Evolutionary conservation across 2,113 vertebrate species (phyloP), one percentile per base, ranked within the genome.

Genomic region (Muscicapa adusta): DNA sequence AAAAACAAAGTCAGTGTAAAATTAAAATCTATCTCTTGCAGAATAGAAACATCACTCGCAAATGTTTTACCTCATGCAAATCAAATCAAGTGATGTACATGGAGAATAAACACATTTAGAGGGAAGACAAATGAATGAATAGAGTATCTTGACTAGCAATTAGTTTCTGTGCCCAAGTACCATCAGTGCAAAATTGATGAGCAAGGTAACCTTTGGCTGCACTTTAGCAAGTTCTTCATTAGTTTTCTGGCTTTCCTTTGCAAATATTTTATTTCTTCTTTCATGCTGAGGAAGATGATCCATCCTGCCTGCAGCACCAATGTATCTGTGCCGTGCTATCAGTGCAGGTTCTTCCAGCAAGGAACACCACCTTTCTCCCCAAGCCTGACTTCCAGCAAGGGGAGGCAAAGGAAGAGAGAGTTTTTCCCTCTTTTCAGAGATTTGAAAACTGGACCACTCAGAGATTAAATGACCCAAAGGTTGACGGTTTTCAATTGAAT

Each of bases 1-100:
- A 14, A 70, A 66, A 81, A 56, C 36, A 38, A 48, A 31, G 12
- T 10, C 67, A 85, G 53, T 33, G 73, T 67, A 93, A 91, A 94
- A 94, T 83, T 66, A 85, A 93, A 96, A 91, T 73, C 85, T 97
- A 78, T 96, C 90, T 96, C 76, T 85, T 78, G 88, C 65, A 92
- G 58, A 95, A 82, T 67, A 62, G 95, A 94, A 96, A 93, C 94
- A 94, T 93, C 94, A 93, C 96, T 96, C 24, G 56, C 84, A 97
- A 97, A 95, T 88, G 80, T 96, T 98, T 96, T 93, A 96, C 88
- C 96, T 94, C 28, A 38, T 96, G 91, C 91, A 97, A 97, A 97
- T 97, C 96, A 97, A 97, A 98, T 97, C 96, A 89, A 97, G 94
- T 89, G 91, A 95, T 88, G 94, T 93, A 96, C 70, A 88, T 94